phyloP scores from a whole-genome alignment of 2,888 invertebrate species.

The Netelia fuscicornis region DNA sequence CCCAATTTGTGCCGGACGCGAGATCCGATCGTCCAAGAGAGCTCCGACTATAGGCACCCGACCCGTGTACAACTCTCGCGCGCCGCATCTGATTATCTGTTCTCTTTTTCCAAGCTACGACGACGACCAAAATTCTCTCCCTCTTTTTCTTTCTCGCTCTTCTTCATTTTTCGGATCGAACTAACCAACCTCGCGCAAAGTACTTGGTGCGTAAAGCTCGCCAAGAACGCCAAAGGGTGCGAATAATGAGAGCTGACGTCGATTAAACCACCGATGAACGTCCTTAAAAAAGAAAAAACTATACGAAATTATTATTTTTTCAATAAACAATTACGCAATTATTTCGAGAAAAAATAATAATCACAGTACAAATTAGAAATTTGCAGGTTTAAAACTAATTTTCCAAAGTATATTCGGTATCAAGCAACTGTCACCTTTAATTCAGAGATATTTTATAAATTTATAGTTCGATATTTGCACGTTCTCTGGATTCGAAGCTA shows the following conservation, averaged over 20 bases:
- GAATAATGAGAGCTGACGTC: slow-evolving; percentile 45
- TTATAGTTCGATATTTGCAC: too few relatives aligned
- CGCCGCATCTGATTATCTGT: slow-evolving; percentile 56
- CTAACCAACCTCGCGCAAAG: not conserved
- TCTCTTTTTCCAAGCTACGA: slow-evolving; percentile 15
- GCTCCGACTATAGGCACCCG: slow-evolving; percentile 52
- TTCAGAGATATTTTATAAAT: not conserved
- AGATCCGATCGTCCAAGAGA: slow-evolving; percentile 56
- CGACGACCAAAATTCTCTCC: slow-evolving; percentile 1
- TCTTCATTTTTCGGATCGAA: not conserved
- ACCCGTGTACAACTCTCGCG: slow-evolving; percentile 28
- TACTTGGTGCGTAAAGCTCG: slow-evolving; percentile 1
- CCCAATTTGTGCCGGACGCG: slow-evolving; percentile 70
- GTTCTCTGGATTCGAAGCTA: too few relatives aligned
- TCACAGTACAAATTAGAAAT: not conserved
- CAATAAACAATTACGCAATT: slow-evolving; percentile 21
- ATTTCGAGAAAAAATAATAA: not conserved
- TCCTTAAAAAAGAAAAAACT: not conserved
- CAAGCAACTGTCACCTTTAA: not conserved
- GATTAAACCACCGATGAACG: slow-evolving; percentile 5
- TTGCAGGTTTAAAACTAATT: not conserved
- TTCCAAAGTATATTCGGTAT: not conserved
- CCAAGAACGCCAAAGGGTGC: slow-evolving; percentile 7
- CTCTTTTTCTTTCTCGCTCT: not conserved
- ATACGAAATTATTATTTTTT: not conserved